A percentile compares a stretch with the other conserved stretches of the same genome.
Evolutionary conservation across 2,113 vertebrate genomes (phyloP).

Genomic region (Eudorcas thomsonii): DNA sequence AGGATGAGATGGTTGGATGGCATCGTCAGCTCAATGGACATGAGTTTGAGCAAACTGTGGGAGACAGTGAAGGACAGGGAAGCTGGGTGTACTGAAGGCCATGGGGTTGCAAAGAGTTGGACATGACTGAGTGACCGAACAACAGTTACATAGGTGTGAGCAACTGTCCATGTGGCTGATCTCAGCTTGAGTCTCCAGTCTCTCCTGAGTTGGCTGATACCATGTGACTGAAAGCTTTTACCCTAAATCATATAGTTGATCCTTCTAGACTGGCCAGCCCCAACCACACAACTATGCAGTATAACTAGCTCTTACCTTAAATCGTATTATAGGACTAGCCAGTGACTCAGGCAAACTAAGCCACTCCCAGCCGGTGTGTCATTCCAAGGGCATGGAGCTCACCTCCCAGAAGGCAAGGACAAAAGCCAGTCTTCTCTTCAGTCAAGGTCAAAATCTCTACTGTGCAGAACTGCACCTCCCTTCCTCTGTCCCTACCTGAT

Average conservation of each 20-base stretch:
- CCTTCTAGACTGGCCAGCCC: not conserved
- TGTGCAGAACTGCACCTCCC: not conserved
- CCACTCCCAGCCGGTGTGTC: not conserved
- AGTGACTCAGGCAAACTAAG: not conserved
- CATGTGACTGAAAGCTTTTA: not conserved
- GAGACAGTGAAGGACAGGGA: not conserved
- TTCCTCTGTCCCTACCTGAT: not conserved
- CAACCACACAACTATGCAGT: not conserved
- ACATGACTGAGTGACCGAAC: not conserved
- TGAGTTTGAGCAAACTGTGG: not conserved
- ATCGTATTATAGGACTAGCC: not conserved
- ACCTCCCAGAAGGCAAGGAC: not conserved
- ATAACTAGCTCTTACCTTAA: not conserved
- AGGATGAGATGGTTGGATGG: not conserved
- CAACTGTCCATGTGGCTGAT: not conserved
- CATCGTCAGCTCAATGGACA: not conserved
- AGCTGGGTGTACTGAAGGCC: not conserved
- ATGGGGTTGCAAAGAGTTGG: not conserved
- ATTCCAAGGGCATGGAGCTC: not conserved
- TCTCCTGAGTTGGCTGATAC: not conserved
- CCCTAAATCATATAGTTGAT: not conserved
- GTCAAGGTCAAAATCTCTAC: not conserved
- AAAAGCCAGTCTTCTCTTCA: not conserved
- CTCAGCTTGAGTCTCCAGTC: not conserved
- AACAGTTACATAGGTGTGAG: rapidly evolving